Evolutionary conservation across 2,113 vertebrate species (phyloP).

Genomic region (Paracanthobrama guichenoti): DNA sequence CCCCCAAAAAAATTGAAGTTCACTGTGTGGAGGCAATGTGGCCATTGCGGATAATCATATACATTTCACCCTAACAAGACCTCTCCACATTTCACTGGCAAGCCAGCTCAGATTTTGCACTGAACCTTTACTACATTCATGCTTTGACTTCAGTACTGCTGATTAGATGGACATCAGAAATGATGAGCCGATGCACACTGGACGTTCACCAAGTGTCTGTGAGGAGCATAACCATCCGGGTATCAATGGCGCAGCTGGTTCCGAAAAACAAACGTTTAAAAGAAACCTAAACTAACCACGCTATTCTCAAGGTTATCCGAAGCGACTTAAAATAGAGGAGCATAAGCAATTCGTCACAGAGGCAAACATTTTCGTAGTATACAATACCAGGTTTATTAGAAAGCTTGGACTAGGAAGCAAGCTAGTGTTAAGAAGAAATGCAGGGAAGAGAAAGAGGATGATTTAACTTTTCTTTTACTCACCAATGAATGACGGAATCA

Average conservation of each 20-base stretch:
- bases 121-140: neutral
- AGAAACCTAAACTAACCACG: neutral
- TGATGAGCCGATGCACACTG: neutral
- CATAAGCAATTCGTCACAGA: no score
- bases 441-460: no score
- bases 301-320: neutral
- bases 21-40: slow-evolving; percentile 35
- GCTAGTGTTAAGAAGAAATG: no score
- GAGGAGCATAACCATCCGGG: neutral
- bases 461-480: no score
- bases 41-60: slow-evolving; percentile 30
- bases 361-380: no score
- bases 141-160: slow-evolving; percentile 1
- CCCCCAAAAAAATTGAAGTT: slow-evolving; percentile 23
- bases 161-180: neutral
- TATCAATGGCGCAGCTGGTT: neutral
- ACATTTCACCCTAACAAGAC: slow-evolving; percentile 34
- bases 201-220: neutral
- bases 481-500: no score
- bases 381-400: no score
- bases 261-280: neutral
- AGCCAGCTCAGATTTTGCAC: neutral
- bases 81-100: slow-evolving; percentile 13
- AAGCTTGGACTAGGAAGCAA: no score
- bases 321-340: no score